These are phyloP conservation scores for Tiaroga cobitis DNA, from an alignment of 2,797 vertebrate genomes.

Conservation along the genomic window DNA sequence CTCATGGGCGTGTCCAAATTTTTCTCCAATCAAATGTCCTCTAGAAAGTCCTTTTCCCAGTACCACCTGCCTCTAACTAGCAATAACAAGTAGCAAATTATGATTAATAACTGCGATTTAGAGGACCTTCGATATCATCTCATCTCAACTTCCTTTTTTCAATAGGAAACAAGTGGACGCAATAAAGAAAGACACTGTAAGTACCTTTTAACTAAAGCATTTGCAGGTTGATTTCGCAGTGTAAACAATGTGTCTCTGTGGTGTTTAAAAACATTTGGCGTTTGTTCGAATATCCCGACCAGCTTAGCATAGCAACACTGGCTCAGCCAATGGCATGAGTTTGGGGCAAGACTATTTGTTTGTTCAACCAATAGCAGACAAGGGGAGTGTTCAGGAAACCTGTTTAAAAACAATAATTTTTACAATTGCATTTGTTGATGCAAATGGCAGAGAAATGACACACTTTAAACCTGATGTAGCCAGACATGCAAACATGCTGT, in stretches of 20 bases:
- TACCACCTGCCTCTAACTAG: background rate
- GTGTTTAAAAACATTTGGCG: background rate
- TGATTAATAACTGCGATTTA: background rate
- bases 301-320: background rate
- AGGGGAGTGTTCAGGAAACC: background rate
- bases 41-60: background rate
- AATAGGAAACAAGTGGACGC: background rate
- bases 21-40: conserved; percentile 1
- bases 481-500: background rate
- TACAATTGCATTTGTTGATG: background rate
- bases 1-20: background rate
- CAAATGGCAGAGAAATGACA: background rate
- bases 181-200: background rate
- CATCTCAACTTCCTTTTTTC: background rate
- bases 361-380: conserved; percentile 1
- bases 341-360: background rate
- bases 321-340: background rate
- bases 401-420: background rate
- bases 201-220: background rate
- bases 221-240: background rate
- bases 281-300: background rate
- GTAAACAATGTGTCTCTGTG: background rate
- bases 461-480: background rate
- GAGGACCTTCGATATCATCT: background rate
- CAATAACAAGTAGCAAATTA: background rate